Base-by-base conservation (phyloP, 2,797 vertebrate species). In the Caiman crocodilus region DNA sequence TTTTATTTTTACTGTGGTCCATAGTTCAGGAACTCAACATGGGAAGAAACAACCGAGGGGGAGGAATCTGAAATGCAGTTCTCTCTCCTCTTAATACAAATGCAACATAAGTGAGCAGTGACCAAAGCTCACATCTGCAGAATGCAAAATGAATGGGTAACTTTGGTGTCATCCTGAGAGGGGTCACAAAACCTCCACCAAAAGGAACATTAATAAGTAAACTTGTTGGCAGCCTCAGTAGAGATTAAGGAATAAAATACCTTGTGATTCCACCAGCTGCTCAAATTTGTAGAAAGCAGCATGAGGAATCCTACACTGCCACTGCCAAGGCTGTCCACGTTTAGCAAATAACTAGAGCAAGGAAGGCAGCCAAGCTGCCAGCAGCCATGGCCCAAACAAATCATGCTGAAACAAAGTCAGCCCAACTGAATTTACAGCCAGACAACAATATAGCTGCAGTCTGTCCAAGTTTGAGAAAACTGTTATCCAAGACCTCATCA, bases 121-220 rank as follows among this genome's bases (percentile, higher is more conserved):
- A 91, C 8, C 14, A 74, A 4, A 23, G 50, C 61, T 64, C 30
- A 2, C 6, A 81, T 30, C 57, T 13, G 7, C 4, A 28, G 8
- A 69, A 74, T 59, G 35, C 0, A 2, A 90, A 92, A 59, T 0
- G 57, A 85, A 35, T 42, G 14, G 9, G 4, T 16, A 58, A 28
- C 23, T 10, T 79, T 35, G 35, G 16, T 64, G 16, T 79, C 2
- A 3, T 0, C 30, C 18, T 15, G 20, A 65, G 59, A 0, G 20
- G 17, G 2, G 1, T 50, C 57, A 80, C 0, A 86, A 50, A 89
- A 95, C 91, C 7, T 42, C 6, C 42, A 93, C 57, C 80, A 69
- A 14, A 82, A 84, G 1, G 5, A 20, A 64, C 73, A 76, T 1
- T 4, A 18, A 17, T 1, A 13, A 4, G 2, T 0, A 5, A 3